A percentile compares a stretch with the other conserved stretches of the same genome.
Evolutionary conservation across 2,888 invertebrate species (phyloP).

Genomic region (Sussaba pulchella): DNA sequence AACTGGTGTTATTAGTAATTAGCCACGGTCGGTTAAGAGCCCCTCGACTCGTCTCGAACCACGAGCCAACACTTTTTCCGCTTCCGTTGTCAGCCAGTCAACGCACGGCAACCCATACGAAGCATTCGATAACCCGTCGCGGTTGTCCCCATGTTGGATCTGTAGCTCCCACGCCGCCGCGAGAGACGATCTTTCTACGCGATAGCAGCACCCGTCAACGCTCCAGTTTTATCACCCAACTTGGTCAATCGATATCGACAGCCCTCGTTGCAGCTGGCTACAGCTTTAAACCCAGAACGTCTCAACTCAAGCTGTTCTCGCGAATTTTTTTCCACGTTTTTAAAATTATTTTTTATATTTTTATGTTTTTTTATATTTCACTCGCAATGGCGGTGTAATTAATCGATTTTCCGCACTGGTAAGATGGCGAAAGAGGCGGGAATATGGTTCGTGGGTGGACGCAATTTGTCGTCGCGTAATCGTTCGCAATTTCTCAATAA

Average conservation of each 20-base stretch:
- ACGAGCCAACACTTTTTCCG: constrained; percentile 29
- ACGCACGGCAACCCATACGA: background rate
- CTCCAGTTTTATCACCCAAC: constrained; percentile 43
- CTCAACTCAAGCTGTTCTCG: constrained; percentile 51
- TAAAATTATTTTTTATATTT: constrained; percentile 30
- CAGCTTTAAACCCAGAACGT: constrained; percentile 44
- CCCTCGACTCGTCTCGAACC: constrained; percentile 18
- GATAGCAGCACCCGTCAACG: constrained; percentile 32
- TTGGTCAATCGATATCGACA: constrained; percentile 59
- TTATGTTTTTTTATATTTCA: too few relatives aligned
- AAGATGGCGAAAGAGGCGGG: constrained; percentile 10
- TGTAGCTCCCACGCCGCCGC: constrained; percentile 20
- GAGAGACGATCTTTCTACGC: constrained; percentile 28
- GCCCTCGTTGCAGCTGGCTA: constrained; percentile 25
- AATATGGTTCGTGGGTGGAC: constrained; percentile 25
- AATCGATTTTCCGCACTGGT: too few relatives aligned
- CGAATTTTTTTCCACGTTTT: constrained; percentile 11
- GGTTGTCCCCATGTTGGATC: constrained; percentile 3
- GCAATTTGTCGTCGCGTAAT: too few relatives aligned
- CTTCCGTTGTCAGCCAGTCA: background rate
- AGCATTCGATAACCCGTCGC: background rate
- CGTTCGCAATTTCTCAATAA: too few relatives aligned
- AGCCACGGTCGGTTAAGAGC: constrained; percentile 13
- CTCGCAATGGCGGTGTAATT: too few relatives aligned
- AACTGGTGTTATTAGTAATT: constrained; percentile 43